A percentile compares a stretch with the other conserved stretches of the same genome.
Conservation (phyloP, 2,113 vertebrate genomes). For the Grallaria varia region DNA sequence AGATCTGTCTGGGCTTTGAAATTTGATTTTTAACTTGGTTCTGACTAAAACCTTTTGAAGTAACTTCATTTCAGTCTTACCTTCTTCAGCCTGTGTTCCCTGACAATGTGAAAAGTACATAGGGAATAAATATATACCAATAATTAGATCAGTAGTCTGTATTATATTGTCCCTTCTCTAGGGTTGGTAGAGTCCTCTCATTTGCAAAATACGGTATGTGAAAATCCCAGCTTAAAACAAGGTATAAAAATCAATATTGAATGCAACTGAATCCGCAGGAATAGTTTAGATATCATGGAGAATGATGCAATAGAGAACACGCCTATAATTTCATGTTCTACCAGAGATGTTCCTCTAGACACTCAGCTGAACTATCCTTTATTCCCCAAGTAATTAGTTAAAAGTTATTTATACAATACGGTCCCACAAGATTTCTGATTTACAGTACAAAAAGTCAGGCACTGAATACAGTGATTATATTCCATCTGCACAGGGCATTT, state of each 20-base stretch:
- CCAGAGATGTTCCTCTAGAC: neutral
- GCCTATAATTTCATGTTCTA: neutral
- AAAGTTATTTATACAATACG: conserved; percentile 49
- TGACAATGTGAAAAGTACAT: neutral
- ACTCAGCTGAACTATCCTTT: conserved; percentile 13
- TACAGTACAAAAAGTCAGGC: conserved; percentile 40
- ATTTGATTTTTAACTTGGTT: neutral
- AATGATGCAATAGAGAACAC: neutral
- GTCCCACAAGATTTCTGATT: conserved; percentile 49
- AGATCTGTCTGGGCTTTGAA: neutral
- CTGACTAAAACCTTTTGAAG: neutral
- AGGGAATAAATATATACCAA: accelerated
- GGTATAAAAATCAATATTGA: neutral
- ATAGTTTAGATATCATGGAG: neutral
- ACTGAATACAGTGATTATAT: conserved; percentile 60
- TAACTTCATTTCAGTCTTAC: neutral
- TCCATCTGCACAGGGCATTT: conserved; percentile 33
- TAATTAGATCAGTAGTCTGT: neutral
- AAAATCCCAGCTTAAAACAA: neutral
- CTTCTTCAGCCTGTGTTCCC: neutral
- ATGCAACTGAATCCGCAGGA: neutral
- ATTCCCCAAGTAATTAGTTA: conserved; percentile 45
- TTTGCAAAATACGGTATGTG: neutral
- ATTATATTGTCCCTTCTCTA: neutral
- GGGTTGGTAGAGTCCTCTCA: neutral